Evolutionary conservation across 2,797 vertebrate species (phyloP).

Genomic region (Molossus molossus): DNA sequence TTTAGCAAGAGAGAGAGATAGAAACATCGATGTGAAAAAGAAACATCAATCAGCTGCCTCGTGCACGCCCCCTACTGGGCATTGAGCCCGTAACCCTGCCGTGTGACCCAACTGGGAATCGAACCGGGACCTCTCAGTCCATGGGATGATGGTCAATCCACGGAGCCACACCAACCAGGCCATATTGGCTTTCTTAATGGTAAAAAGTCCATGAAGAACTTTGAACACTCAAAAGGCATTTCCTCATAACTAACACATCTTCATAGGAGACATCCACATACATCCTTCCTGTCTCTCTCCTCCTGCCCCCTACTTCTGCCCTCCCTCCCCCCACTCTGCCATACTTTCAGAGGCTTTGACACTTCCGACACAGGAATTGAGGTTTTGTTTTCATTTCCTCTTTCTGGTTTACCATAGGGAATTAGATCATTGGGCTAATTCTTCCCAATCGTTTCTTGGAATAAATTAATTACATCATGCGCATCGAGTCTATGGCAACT

Average conservation of each 20-base stretch:
- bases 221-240: constrained; percentile 11
- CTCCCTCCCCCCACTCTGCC: no score
- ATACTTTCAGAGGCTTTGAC: constrained; percentile 6
- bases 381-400: constrained; percentile 56
- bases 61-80: no score
- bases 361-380: neutral
- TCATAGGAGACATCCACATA: neutral
- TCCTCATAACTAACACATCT: constrained; percentile 1
- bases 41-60: no score
- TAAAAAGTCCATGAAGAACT: constrained; percentile 58
- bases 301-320: no score
- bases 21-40: no score
- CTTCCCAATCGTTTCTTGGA: constrained; percentile 26
- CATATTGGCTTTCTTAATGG: constrained; percentile 28
- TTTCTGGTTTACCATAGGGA: constrained; percentile 55
- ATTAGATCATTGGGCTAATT: constrained; percentile 51
- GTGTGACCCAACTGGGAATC: no score
- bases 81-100: no score
- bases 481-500: neutral
- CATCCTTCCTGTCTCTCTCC: no score
- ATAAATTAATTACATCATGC: constrained; percentile 27
- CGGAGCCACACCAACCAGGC: no score
- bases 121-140: no score
- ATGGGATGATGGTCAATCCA: no score
- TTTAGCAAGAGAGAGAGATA: no score